phyloP scores from a whole-genome alignment of 2,888 invertebrate species.

The Timandra comae region DNA sequence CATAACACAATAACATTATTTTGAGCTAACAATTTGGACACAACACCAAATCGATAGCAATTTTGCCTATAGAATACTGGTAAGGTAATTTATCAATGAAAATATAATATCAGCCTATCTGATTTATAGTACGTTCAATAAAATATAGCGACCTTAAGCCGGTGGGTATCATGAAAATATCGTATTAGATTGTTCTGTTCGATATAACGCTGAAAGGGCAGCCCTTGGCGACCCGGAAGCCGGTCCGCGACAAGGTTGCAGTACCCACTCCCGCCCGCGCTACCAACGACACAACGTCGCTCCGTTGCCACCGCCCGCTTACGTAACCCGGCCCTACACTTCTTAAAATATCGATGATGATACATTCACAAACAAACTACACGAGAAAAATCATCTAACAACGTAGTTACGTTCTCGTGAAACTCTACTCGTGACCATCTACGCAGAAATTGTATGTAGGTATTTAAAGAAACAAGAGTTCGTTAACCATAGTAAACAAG shows the following conservation, averaged over 20 bases:
- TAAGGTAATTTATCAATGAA: too few relatives aligned
- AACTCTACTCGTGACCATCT: too few relatives aligned
- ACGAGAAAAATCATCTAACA: slow-evolving; percentile 6
- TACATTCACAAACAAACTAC: slow-evolving; percentile 4
- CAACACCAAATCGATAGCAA: too few relatives aligned
- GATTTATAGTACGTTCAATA: too few relatives aligned
- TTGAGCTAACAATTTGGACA: too few relatives aligned
- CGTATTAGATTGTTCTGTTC: slow-evolving; percentile 2
- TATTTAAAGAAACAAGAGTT: too few relatives aligned
- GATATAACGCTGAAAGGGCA: slow-evolving; percentile 44
- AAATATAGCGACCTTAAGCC: slow-evolving; percentile 6
- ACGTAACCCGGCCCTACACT: slow-evolving; percentile 53
- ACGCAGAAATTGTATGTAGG: too few relatives aligned
- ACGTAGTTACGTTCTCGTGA: too few relatives aligned
- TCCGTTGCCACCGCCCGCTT: slow-evolving; percentile 39
- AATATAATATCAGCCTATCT: too few relatives aligned
- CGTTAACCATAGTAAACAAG: too few relatives aligned
- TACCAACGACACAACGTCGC: slow-evolving; percentile 29
- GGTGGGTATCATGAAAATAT: background rate
- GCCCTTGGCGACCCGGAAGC: slow-evolving; percentile 69
- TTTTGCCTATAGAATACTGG: too few relatives aligned
- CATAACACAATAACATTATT: background rate
- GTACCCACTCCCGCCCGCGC: slow-evolving; percentile 30
- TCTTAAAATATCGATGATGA: slow-evolving; percentile 30
- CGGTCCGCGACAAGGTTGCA: slow-evolving; percentile 63